Evolutionary conservation across 2,888 invertebrate species (phyloP).

Genomic region (Tyria jacobaeae): DNA sequence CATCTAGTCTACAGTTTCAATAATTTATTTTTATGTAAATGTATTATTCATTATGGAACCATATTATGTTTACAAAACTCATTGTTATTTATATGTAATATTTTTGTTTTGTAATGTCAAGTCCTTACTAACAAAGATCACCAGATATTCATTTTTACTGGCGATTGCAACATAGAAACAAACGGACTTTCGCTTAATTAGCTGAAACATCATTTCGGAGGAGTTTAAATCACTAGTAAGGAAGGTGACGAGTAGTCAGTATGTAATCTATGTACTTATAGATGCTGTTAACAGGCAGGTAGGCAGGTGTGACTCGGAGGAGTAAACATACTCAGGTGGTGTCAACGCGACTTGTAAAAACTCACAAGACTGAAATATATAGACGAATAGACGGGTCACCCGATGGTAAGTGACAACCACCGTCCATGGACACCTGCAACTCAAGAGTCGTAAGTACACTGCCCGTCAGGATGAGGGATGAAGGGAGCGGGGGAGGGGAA

Average conservation of each 20-base stretch:
- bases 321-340: neutral
- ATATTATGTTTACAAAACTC: constrained; percentile 12
- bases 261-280: no score
- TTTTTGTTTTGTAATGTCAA: neutral
- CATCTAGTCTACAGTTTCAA: constrained; percentile 24
- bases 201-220: neutral
- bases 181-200: neutral
- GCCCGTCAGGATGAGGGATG: no score
- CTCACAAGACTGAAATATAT: neutral
- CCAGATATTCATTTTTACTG: neutral
- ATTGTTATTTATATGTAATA: neutral
- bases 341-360: neutral
- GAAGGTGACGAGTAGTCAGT: neutral
- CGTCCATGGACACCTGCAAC: no score
- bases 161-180: neutral
- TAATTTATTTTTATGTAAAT: constrained; percentile 39
- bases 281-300: no score
- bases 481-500: no score
- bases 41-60: constrained; percentile 9
- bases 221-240: neutral
- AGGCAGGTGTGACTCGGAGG: neutral
- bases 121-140: neutral
- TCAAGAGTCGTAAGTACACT: no score
- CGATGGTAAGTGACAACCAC: no score
- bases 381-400: no score